Conservation (phyloP, 2,797 vertebrate genomes). For the Sebastes steindachneri region DNA sequence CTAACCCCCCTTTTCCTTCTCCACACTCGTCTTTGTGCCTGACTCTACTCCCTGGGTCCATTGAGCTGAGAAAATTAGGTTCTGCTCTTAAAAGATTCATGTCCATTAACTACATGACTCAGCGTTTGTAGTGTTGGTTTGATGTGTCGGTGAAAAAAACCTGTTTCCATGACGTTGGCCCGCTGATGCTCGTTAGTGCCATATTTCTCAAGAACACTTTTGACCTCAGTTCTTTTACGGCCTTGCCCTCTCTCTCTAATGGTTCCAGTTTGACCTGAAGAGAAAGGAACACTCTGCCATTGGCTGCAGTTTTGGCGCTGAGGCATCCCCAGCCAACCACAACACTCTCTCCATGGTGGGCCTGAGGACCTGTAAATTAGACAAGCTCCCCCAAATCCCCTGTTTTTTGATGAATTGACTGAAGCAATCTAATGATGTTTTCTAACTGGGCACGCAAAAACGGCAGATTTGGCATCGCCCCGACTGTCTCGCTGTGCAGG, state of each 20-base stretch:
- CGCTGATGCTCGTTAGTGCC: conserved; percentile 17
- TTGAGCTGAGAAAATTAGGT: conserved; percentile 61
- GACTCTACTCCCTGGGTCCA: conserved; percentile 55
- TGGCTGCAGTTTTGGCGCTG: conserved; percentile 63
- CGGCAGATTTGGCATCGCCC: conserved; percentile 51
- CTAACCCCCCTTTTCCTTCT: conserved; percentile 40
- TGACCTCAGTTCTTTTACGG: conserved; percentile 35
- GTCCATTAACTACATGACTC: conserved; percentile 53
- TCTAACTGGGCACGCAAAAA: conserved; percentile 70
- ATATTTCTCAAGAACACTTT: conserved; percentile 42
- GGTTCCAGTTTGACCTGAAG: conserved; percentile 50
- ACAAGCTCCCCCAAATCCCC: conserved; percentile 59
- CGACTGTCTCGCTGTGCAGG: conserved; percentile 62
- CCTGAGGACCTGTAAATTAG: conserved; percentile 81
- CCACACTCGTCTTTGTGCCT: conserved; percentile 64
- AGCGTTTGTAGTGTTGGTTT: conserved; percentile 39
- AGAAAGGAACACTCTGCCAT: conserved; percentile 50
- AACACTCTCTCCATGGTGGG: conserved; percentile 68
- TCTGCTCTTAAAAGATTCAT: conserved; percentile 45
- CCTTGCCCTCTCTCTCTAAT: conserved; percentile 45
- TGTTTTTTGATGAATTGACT: conserved; percentile 72
- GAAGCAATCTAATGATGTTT: conserved; percentile 67
- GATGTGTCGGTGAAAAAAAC: conserved; percentile 16
- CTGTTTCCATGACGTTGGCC: conserved; percentile 27
- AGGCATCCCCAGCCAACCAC: conserved; percentile 70